phyloP scores from a whole-genome alignment of 2,888 invertebrate genomes.

The Drosophila histrio region DNA sequence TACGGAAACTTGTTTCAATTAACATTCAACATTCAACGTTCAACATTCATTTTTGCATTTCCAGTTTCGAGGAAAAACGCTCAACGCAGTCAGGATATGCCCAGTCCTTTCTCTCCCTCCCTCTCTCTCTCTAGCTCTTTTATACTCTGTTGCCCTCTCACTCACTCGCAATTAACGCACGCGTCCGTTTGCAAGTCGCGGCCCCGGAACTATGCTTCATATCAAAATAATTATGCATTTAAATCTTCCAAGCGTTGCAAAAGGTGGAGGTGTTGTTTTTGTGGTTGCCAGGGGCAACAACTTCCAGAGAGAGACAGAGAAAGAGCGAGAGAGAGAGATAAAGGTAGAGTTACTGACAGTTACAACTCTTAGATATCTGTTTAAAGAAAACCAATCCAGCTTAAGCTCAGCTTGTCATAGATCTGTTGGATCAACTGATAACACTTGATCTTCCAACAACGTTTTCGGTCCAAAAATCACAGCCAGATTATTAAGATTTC shows the following conservation, averaged over 20 bases:
- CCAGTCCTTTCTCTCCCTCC: constrained; percentile 24
- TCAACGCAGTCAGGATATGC: constrained; percentile 50
- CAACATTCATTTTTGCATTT: constrained; percentile 66
- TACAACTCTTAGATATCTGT: too few relatives aligned
- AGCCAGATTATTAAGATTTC: neutral
- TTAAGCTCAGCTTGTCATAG: constrained; percentile 8
- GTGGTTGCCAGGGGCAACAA: constrained; percentile 58
- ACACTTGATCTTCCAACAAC: constrained; percentile 1
- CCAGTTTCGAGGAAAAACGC: constrained; percentile 70
- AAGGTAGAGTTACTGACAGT: too few relatives aligned
- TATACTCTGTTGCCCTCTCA: constrained; percentile 21
- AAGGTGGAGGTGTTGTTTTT: constrained; percentile 58
- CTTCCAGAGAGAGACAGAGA: constrained; percentile 3
- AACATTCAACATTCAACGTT: constrained; percentile 55
- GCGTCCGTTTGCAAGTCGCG: constrained; percentile 29
- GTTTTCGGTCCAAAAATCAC: neutral
- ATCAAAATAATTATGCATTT: constrained; percentile 78
- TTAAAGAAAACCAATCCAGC: neutral
- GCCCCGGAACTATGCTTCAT: constrained; percentile 80
- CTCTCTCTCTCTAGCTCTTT: neutral
- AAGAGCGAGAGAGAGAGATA: neutral
- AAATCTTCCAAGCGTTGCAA: constrained; percentile 75
- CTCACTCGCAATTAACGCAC: constrained; percentile 69
- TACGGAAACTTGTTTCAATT: constrained; percentile 74
- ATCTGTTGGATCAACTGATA: neutral